phyloP scores from a whole-genome alignment of 2,797 vertebrate genomes.

The Siniperca undulata region DNA sequence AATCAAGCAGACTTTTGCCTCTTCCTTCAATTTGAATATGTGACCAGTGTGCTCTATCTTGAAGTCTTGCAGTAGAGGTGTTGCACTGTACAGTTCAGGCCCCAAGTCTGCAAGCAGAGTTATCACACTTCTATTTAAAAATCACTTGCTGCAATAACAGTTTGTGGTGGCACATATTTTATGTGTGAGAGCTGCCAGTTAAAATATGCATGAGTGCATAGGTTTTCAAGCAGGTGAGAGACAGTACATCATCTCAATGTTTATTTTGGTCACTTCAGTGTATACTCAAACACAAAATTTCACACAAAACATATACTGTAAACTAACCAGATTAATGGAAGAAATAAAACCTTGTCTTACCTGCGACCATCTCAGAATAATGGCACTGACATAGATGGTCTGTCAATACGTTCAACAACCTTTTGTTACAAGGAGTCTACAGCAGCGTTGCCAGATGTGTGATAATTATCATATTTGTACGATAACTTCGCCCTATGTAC shows the following conservation, averaged over 20 bases:
- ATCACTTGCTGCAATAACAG: not conserved
- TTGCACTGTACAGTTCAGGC: not conserved
- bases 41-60: not conserved
- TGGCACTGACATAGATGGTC: too few species aligned
- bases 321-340: too few species aligned
- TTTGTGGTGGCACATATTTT: not conserved
- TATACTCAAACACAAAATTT: not conserved
- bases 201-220: not conserved
- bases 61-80: not conserved
- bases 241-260: not conserved
- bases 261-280: not conserved
- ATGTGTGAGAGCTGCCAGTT: slow-evolving; percentile 6
- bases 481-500: too few species aligned
- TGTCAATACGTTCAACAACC: too few species aligned
- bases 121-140: slow-evolving; percentile 15
- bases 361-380: too few species aligned
- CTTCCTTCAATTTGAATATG: not conserved
- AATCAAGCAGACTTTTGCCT: not conserved
- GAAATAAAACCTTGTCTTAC: too few species aligned
- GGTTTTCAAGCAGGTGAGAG: not conserved
- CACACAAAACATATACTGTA: not conserved
- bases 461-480: too few species aligned
- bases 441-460: too few species aligned
- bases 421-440: too few species aligned
- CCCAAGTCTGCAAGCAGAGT: not conserved